Percentiles rank a stretch among this genome's conserved stretches.
phyloP scores from a whole-genome alignment of 2,797 vertebrate genomes.

The Alectoris magna region DNA sequence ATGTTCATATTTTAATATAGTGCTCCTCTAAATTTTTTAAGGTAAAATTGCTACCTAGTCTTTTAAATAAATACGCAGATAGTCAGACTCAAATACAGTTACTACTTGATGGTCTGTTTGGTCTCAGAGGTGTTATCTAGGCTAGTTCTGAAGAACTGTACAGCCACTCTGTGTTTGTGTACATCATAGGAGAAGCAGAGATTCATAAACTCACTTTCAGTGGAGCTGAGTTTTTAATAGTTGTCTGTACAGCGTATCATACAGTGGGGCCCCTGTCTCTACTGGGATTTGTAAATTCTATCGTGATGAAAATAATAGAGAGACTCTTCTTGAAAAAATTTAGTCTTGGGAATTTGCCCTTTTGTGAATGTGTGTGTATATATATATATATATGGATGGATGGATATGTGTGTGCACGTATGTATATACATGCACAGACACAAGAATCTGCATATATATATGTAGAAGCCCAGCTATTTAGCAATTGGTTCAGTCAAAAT shows the following conservation, averaged over 20 bases:
- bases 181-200: constrained; percentile 19
- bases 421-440: too few relatives aligned
- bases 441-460: neutral
- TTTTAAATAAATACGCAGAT: neutral
- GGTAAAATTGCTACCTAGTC: neutral
- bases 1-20: neutral
- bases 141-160: constrained; percentile 32
- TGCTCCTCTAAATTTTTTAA: neutral
- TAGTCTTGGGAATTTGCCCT: constrained; percentile 22
- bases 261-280: constrained; percentile 30
- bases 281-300: constrained; percentile 24
- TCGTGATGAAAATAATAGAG: constrained; percentile 39
- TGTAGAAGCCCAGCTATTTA: neutral
- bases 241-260: constrained; percentile 22
- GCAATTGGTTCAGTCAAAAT: constrained; percentile 1
- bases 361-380: neutral
- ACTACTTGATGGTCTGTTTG: neutral
- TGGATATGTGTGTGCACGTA: fast-evolving
- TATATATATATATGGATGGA: neutral
- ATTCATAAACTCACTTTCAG: constrained; percentile 38
- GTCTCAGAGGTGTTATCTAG: neutral
- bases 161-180: constrained; percentile 31
- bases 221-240: constrained; percentile 20
- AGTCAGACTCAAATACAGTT: neutral
- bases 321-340: constrained; percentile 29